Base-by-base conservation (phyloP, 2,797 vertebrate genomes). In the Ispidina lecontei region DNA sequence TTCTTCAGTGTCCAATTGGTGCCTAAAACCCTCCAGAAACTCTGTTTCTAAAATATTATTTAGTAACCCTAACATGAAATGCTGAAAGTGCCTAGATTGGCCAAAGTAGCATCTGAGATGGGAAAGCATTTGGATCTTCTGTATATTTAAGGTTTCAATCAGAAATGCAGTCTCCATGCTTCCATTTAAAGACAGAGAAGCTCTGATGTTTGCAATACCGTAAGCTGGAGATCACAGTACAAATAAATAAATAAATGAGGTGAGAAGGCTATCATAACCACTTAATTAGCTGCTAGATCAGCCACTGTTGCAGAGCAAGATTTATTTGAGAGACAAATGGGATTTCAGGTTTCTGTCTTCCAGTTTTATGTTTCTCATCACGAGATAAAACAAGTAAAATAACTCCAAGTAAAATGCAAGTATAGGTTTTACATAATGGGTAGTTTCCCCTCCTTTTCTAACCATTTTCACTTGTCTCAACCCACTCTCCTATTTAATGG, bases 231-330 rank as follows among this genome's bases (percentile, higher is more conserved):
- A 35, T 71, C 47, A 58, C 26, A 52, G 20, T 26, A 17, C 2
- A 1, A 29, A 64, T 39, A 37, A 44, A 58, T 68, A 54, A 37
- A 37, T 37, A 37, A 37, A 37, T 37, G 33, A 43, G 26, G 56
- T 46, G 13, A 25, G 49, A 81, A 87, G 51, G 62, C 73, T 87
- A 84, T 87, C 82, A 88, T 80, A 96, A 94, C 78, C 75, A 76
- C 86, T 96, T 95, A 97, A 95, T 95, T 94, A 95, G 59, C 62
- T 92, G 47, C 81, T 96, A 95, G 89, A 94, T 91, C 73, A 90
- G 84, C 72, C 90, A 77, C 80, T 92, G 84, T 89, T 95, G 85
- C 67, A 82, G 19, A 67, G 75, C 33, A 60, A 69, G 69, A 95
- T 89, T 83, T 96, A 81, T 95, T 77, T 86, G 67, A 56, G 88